A percentile compares a stretch with the other conserved stretches of the same genome.
Conservation (phyloP, 2,113 vertebrate genomes). For the Picathartes gymnocephalus region DNA sequence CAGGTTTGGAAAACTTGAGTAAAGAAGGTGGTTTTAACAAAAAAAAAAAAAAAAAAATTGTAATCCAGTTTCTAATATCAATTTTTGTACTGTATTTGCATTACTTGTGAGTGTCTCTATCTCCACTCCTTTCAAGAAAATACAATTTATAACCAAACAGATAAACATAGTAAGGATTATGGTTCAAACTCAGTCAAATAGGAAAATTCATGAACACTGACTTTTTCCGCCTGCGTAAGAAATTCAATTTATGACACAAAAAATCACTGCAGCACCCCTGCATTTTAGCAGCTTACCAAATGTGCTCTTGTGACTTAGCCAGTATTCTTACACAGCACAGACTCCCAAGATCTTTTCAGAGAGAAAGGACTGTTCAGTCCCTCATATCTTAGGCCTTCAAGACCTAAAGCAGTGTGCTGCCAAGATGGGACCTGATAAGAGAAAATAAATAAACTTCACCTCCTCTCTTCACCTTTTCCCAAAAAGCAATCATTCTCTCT, state of each 20-base stretch:
- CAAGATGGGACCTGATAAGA: neutral
- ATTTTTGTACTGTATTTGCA: neutral
- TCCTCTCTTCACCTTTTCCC: neutral
- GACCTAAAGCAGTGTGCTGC: neutral
- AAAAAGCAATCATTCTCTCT: neutral
- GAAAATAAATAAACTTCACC: neutral
- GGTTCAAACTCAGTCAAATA: neutral
- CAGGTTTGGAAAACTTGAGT: neutral
- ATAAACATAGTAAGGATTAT: neutral
- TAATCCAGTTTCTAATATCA: neutral
- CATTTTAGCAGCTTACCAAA: neutral
- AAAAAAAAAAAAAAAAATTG: neutral
- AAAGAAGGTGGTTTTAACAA: neutral
- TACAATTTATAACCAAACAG: neutral
- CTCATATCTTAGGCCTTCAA: neutral
- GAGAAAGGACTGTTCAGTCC: neutral
- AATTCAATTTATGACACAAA: neutral
- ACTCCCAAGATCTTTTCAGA: neutral
- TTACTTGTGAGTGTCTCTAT: neutral
- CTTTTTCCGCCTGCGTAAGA: neutral
- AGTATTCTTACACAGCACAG: neutral
- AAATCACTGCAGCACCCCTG: neutral
- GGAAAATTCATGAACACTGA: neutral
- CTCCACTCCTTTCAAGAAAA: neutral
- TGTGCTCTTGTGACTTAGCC: neutral